These are phyloP conservation scores for Melanotaenia trifasciata DNA, from an alignment of 2,797 vertebrate genomes.

Conservation along the genomic window DNA sequence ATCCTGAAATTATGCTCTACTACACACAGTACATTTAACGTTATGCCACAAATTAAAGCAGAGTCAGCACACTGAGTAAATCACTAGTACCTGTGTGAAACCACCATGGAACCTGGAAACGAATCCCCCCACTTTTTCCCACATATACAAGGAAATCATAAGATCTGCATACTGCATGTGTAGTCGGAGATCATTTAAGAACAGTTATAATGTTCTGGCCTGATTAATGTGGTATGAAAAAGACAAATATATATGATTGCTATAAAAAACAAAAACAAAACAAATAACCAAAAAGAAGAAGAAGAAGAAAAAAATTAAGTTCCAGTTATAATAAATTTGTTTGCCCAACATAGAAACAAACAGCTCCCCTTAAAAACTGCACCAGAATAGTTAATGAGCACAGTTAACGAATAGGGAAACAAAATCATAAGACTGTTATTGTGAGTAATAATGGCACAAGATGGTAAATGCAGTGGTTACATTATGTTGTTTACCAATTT, in stretches of 20 bases:
- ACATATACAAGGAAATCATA: not conserved
- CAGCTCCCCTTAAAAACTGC: too few relatives aligned
- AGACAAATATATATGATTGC: not conserved
- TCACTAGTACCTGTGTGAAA: conserved; percentile 9
- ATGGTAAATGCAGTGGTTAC: not conserved
- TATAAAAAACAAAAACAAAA: not conserved
- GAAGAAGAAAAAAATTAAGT: not conserved
- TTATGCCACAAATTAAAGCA: conserved; percentile 14
- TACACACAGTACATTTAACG: not conserved
- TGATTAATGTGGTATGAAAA: not conserved
- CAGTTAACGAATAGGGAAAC: not conserved
- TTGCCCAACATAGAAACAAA: not conserved
- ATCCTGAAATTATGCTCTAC: conserved; percentile 24
- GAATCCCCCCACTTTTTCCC: not conserved
- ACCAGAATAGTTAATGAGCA: not conserved
- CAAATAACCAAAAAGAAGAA: not conserved
- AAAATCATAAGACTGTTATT: not conserved
- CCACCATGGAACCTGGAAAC: conserved; percentile 16
- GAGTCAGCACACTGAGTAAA: conserved; percentile 40
- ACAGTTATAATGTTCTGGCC: not conserved
- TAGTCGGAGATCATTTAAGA: not conserved
- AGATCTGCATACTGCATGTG: not conserved
- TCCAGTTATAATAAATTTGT: not conserved
- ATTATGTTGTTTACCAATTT: not conserved
- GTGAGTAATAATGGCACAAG: not conserved